Conservation (phyloP, 2,113 vertebrate genomes). For the Tyto alba region DNA sequence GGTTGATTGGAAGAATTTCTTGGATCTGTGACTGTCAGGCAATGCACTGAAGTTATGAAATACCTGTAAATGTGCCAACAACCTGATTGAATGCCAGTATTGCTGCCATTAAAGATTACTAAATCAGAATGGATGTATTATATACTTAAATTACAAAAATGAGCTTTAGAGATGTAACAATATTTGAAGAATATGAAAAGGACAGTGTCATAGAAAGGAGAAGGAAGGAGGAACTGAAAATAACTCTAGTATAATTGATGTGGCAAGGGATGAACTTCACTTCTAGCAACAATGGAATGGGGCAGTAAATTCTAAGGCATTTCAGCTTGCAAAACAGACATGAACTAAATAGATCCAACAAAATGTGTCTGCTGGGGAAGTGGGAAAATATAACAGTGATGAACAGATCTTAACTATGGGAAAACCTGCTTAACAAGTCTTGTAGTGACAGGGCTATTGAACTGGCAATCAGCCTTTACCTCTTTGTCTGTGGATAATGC, state of each 20-base stretch:
- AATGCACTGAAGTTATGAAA: background rate
- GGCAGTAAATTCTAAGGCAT: background rate
- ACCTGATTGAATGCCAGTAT: background rate
- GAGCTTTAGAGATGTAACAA: background rate
- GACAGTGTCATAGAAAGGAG: background rate
- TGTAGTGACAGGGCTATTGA: too few relatives aligned
- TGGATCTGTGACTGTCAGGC: background rate
- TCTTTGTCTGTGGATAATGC: accelerated
- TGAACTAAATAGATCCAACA: background rate
- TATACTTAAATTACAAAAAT: background rate
- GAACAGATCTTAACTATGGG: background rate
- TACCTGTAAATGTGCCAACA: background rate
- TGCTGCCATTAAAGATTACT: background rate
- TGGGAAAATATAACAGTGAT: accelerated
- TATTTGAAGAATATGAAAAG: background rate
- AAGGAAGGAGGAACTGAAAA: background rate
- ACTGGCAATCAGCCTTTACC: background rate
- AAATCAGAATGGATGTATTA: background rate
- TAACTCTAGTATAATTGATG: background rate
- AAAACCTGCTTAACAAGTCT: background rate
- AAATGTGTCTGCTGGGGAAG: background rate
- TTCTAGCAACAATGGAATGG: background rate
- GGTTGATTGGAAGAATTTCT: background rate
- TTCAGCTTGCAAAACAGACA: background rate
- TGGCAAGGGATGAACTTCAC: background rate